phyloP scores from a whole-genome alignment of 2,797 vertebrate species.

The Syncerus caffer region DNA sequence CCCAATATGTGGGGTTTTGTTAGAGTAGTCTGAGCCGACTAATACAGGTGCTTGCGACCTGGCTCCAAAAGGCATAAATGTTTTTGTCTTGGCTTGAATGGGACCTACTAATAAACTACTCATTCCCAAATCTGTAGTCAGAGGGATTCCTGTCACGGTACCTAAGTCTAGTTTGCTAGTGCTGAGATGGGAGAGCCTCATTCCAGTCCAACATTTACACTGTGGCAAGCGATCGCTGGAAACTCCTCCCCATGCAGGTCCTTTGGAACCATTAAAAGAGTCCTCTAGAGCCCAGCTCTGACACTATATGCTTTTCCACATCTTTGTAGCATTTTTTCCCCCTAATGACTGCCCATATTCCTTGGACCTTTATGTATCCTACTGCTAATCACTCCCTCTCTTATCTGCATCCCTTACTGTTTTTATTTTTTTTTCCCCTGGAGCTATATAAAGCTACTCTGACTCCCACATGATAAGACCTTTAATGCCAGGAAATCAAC shows the following conservation, averaged over 20 bases:
- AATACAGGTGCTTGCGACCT: background rate
- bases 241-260: rapidly evolving
- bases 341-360: rapidly evolving
- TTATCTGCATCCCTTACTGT: background rate
- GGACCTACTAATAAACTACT: background rate
- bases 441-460: background rate
- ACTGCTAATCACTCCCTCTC: background rate
- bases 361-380: background rate
- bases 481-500: background rate
- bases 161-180: background rate
- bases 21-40: background rate
- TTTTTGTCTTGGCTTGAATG: background rate
- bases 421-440: background rate
- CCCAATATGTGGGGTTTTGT: background rate
- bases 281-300: background rate
- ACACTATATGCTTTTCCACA: rapidly evolving
- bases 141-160: background rate
- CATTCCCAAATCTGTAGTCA: background rate
- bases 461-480: background rate
- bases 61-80: background rate
- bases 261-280: background rate
- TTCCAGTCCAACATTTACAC: background rate
- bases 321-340: background rate
- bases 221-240: background rate
- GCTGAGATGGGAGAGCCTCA: background rate